phyloP scores from a whole-genome alignment of 2,888 invertebrate genomes.

The Drosophila mimica region DNA sequence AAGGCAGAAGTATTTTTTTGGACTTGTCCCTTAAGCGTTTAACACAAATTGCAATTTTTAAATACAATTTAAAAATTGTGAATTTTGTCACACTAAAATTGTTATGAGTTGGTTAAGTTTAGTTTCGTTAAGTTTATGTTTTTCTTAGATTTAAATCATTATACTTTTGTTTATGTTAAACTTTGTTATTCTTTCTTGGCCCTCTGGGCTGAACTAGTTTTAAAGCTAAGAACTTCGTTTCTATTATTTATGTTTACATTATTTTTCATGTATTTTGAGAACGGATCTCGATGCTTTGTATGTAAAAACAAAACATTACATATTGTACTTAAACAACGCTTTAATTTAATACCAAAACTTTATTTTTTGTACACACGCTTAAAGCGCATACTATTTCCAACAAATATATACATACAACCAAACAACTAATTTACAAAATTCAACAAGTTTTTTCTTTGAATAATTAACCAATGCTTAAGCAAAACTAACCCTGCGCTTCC shows the following conservation, averaged over 20 bases:
- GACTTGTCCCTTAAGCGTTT: constrained; percentile 63
- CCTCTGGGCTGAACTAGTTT: constrained; percentile 42
- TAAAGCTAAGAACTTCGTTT: constrained; percentile 43
- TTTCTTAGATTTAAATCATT: constrained; percentile 31
- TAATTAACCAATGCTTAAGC: constrained; percentile 40
- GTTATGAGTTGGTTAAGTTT: constrained; percentile 48
- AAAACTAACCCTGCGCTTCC: constrained; percentile 63
- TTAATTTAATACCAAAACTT: constrained; percentile 52
- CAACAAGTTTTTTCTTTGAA: constrained; percentile 19
- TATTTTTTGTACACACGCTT: constrained; percentile 55
- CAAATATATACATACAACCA: constrained; percentile 32
- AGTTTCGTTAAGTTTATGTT: constrained; percentile 44
- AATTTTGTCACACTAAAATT: constrained; percentile 64
- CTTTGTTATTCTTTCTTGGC: constrained; percentile 48
- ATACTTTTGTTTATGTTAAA: constrained; percentile 46
- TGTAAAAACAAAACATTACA: constrained; percentile 62
- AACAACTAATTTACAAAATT: constrained; percentile 31
- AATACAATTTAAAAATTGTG: constrained; percentile 75
- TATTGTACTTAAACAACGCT: constrained; percentile 60
- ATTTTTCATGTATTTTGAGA: constrained; percentile 72
- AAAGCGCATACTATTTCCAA: constrained; percentile 44
- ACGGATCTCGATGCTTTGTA: constrained; percentile 64
- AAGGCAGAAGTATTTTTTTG: constrained; percentile 46
- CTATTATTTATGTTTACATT: constrained; percentile 66
- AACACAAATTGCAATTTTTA: constrained; percentile 79